Conservation (phyloP, 2,888 invertebrate genomes). For the Argynnis bischoffii region DNA sequence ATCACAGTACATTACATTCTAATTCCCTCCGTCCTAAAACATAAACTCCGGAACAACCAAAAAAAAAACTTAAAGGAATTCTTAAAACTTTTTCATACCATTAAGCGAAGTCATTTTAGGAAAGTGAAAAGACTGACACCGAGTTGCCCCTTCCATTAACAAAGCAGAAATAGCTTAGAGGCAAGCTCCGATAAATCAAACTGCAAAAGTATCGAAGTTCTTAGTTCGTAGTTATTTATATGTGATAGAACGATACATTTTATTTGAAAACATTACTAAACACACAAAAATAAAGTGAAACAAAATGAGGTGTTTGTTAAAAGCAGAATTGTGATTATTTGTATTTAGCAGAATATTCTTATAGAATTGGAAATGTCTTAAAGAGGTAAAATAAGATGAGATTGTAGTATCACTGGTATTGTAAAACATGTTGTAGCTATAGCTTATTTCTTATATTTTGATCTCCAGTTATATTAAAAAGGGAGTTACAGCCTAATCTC, state of each 20-base stretch:
- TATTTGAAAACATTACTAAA: neutral
- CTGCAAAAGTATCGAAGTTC: conserved; percentile 44
- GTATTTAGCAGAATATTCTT: neutral
- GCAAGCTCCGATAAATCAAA: conserved; percentile 67
- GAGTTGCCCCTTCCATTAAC: conserved; percentile 68
- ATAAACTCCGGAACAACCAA: conserved; percentile 37
- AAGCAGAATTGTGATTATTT: neutral
- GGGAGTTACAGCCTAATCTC: conserved; percentile 32
- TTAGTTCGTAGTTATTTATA: conserved; percentile 22
- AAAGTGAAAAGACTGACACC: conserved; percentile 61
- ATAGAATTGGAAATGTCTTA: too few relatives aligned
- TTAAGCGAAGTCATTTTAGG: conserved; percentile 59
- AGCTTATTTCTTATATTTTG: conserved; percentile 9
- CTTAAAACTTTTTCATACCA: conserved; percentile 47
- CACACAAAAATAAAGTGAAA: too few relatives aligned
- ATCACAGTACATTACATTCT: conserved; percentile 41
- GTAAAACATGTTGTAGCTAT: neutral
- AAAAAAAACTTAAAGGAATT: conserved; percentile 40
- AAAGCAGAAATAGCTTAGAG: conserved; percentile 59
- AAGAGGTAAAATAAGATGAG: too few relatives aligned
- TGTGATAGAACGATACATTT: conserved; percentile 15
- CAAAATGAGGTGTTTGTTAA: too few relatives aligned
- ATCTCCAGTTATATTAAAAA: conserved; percentile 21
- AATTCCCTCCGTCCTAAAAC: conserved; percentile 34
- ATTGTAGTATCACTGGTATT: neutral